Conservation (phyloP, 2,113 vertebrate species). For the Tretioscincus oriximinensis region DNA sequence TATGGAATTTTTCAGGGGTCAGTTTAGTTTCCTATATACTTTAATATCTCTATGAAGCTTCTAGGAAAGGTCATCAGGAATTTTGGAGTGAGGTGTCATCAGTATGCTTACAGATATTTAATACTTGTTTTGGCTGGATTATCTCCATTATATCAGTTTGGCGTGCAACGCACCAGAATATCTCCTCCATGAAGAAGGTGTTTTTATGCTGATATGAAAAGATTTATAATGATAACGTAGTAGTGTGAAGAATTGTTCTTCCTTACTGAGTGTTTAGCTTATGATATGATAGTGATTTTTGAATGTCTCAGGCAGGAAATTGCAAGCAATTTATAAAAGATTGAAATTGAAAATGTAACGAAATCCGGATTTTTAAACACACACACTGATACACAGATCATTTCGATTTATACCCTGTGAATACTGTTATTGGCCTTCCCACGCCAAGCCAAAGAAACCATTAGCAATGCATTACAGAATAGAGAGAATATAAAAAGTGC, state of each 20-base stretch:
- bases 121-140: slow-evolving; percentile 44
- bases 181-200: too few relatives aligned
- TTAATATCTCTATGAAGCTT: too few relatives aligned
- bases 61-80: too few relatives aligned
- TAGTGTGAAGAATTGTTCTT: not conserved
- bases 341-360: not conserved
- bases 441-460: not conserved
- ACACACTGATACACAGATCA: not conserved
- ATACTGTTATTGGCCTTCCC: not conserved
- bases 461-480: not conserved
- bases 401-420: not conserved
- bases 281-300: not conserved
- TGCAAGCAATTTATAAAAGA: not conserved
- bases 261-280: not conserved
- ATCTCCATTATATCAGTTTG: slow-evolving; percentile 22
- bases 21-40: too few relatives aligned
- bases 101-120: slow-evolving; percentile 47
- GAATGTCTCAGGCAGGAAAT: not conserved
- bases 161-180: slow-evolving; percentile 9
- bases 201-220: slow-evolving; percentile 19
- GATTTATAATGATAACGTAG: slow-evolving; percentile 7
- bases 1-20: too few relatives aligned
- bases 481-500: not conserved
- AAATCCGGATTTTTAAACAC: not conserved
- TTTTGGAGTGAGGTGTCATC: not conserved